Evolutionary conservation across 2,113 vertebrate genomes (phyloP).

Genomic region (Apteryx owenii): DNA sequence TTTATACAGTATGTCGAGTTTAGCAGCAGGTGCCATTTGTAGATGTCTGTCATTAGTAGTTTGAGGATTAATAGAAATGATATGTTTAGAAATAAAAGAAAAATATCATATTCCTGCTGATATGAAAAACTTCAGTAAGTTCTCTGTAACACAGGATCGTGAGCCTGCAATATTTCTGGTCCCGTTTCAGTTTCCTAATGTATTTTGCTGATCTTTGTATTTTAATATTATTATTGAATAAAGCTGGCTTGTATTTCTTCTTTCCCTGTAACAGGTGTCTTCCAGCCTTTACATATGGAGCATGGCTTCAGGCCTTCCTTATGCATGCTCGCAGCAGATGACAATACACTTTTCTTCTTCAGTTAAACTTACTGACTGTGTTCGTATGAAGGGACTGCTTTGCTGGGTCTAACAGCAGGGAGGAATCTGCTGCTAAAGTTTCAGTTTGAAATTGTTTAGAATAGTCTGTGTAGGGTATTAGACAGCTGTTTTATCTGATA

Average conservation of each 20-base stretch:
- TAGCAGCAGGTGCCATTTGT: not conserved
- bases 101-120: not conserved
- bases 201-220: not conserved
- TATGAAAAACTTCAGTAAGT: not conserved
- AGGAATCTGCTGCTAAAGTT: not conserved
- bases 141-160: not conserved
- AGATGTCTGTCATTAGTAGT: not conserved
- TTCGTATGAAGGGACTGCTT: not conserved
- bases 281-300: not conserved
- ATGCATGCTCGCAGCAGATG: not conserved
- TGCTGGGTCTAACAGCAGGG: accelerated
- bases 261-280: not conserved
- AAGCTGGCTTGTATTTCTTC: not conserved
- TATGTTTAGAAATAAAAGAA: not conserved
- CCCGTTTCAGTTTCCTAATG: not conserved
- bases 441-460: not conserved
- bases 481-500: not conserved
- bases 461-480: not conserved
- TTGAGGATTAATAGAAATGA: not conserved
- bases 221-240: not conserved
- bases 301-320: not conserved
- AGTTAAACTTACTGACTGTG: not conserved
- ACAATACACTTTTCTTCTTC: not conserved
- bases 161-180: not conserved
- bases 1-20: not conserved